A percentile compares a stretch with the other conserved stretches of the same genome.
These are phyloP conservation scores for Microcebus ravelobensis DNA, from an alignment of 2,113 vertebrate genomes.

Conservation along the genomic window DNA sequence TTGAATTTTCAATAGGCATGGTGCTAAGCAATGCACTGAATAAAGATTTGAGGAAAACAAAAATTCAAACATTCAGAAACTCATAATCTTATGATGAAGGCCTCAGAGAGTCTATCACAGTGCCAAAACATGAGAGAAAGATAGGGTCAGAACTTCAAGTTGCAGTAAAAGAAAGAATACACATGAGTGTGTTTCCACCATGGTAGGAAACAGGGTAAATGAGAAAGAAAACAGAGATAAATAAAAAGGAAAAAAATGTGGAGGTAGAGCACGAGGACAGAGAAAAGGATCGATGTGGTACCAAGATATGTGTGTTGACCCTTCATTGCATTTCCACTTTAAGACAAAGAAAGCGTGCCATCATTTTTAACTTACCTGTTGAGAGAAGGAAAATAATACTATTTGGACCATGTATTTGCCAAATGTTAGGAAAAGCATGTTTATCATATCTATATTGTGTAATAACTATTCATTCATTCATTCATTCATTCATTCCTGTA, in stretches of 20 bases:
- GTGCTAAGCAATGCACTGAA: neutral
- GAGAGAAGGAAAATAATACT: neutral
- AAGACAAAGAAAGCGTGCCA: neutral
- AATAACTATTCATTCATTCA: neutral
- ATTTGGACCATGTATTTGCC: neutral
- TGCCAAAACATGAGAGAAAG: neutral
- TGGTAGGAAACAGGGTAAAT: neutral
- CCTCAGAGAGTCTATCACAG: neutral
- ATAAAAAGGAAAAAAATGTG: neutral
- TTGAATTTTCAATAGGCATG: neutral
- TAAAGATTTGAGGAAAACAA: neutral
- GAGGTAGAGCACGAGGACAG: neutral
- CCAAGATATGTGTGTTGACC: fast-evolving
- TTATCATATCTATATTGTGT: neutral
- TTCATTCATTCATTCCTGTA: neutral
- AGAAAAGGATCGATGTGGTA: fast-evolving
- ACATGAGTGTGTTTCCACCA: neutral
- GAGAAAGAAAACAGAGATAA: neutral
- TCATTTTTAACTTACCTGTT: neutral
- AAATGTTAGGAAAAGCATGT: neutral
- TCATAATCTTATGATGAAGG: neutral
- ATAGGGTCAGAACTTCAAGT: neutral
- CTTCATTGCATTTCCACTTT: neutral
- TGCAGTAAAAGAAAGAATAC: neutral
- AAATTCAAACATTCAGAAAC: neutral